Conservation (phyloP, 2,888 invertebrate genomes). For the Erannis defoliaria region DNA sequence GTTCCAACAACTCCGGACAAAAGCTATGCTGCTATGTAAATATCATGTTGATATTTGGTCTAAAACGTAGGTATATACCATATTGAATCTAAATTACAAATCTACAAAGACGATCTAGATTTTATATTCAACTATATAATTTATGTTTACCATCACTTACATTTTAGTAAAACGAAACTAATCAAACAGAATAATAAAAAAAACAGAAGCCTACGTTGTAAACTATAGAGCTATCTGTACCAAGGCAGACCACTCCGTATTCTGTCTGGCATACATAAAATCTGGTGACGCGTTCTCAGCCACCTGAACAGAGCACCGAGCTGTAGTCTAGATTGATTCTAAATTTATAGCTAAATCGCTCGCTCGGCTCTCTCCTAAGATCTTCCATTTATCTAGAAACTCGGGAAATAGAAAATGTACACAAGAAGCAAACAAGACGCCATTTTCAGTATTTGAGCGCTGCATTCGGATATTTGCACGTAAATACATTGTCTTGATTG, state of each 20-base stretch:
- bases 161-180: no score
- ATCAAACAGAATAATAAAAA: no score
- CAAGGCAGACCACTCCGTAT: neutral
- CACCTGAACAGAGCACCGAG: conserved; percentile 45
- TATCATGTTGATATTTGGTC: no score
- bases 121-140: no score
- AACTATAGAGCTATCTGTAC: neutral
- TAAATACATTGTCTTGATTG: conserved; percentile 43
- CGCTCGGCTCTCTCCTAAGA: conserved; percentile 72
- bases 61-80: no score
- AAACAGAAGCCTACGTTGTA: neutral
- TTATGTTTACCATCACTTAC: no score
- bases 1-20: no score
- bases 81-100: no score
- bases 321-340: conserved; percentile 71
- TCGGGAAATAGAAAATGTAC: conserved; percentile 44
- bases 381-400: conserved; percentile 70
- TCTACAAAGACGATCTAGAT: no score
- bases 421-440: conserved; percentile 34
- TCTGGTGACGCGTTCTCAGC: conserved; percentile 14
- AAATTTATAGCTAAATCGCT: conserved; percentile 76
- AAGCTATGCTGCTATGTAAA: no score
- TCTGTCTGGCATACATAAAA: conserved; percentile 13
- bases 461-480: conserved; percentile 40
- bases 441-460: conserved; percentile 39